Percentiles rank a stretch among this genome's conserved stretches.
Evolutionary conservation across 2,797 vertebrate genomes (phyloP).

Genomic region (Sciaenops ocellatus): DNA sequence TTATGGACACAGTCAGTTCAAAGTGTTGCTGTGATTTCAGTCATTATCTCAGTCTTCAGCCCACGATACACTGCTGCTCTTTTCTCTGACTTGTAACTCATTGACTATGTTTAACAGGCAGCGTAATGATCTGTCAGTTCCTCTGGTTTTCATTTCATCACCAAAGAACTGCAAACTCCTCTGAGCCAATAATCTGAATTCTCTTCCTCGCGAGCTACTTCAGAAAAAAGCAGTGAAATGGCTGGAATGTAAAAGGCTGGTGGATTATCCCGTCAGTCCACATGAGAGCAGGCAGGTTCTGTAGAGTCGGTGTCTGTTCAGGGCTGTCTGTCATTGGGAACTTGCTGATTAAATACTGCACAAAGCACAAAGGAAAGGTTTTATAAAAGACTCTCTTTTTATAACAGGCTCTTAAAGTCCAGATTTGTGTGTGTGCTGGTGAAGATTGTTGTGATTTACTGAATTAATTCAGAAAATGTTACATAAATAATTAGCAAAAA

Average conservation of each 20-base stretch:
- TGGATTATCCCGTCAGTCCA: conserved; percentile 16
- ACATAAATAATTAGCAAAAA: no score
- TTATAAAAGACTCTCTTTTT: neutral
- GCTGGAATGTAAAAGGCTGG: conserved; percentile 22
- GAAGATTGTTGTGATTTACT: no score
- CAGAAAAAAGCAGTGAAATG: conserved; percentile 20
- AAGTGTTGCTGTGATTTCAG: conserved; percentile 9
- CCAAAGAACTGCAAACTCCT: neutral
- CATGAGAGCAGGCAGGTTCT: conserved; percentile 24
- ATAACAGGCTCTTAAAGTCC: neutral
- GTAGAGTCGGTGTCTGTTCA: conserved; percentile 15
- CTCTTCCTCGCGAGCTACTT: neutral
- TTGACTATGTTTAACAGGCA: conserved; percentile 6
- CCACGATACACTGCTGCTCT: neutral
- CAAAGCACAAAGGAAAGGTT: neutral
- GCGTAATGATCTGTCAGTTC: neutral
- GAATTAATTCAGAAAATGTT: no score
- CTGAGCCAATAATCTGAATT: neutral
- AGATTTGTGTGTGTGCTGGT: no score
- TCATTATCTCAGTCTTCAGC: conserved; percentile 26
- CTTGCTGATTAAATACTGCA: neutral
- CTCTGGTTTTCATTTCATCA: neutral
- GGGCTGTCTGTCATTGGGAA: conserved; percentile 21
- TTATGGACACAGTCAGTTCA: neutral
- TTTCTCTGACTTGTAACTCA: conserved; percentile 15